Percentiles rank a stretch among this genome's conserved stretches.
phyloP scores from a whole-genome alignment of 2,113 vertebrate species.

The Cinclus mexicanus region DNA sequence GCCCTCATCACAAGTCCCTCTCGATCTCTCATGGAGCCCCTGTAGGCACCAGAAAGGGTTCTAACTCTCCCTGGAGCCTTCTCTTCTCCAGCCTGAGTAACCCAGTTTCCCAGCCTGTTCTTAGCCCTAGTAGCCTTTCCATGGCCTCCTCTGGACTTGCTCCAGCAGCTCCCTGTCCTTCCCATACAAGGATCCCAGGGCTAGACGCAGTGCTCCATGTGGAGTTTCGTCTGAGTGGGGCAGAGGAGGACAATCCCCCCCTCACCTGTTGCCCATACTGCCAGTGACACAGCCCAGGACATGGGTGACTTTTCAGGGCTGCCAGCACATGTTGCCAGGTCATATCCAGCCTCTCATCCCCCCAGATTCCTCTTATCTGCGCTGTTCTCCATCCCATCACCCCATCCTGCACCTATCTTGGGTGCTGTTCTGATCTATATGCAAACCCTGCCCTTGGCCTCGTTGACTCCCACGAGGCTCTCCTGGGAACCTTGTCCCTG shows the following conservation, averaged over 20 bases:
- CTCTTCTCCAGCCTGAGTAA: not conserved
- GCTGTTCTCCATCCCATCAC: not conserved
- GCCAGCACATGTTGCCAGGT: not conserved
- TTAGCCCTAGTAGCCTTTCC: not conserved
- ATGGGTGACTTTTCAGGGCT: not conserved
- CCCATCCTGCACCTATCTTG: rapidly evolving
- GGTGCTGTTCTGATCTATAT: not conserved
- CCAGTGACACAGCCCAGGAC: not conserved
- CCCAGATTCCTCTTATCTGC: not conserved
- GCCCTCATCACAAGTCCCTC: not conserved
- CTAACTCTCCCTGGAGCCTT: not conserved
- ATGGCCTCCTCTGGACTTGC: not conserved
- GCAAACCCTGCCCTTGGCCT: not conserved
- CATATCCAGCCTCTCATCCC: not conserved
- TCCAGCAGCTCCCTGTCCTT: not conserved
- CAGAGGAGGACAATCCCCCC: not conserved
- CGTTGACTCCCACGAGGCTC: not conserved
- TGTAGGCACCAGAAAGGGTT: not conserved
- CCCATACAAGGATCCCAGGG: no score
- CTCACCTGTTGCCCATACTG: not conserved
- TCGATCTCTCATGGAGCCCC: not conserved
- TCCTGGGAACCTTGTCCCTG: not conserved
- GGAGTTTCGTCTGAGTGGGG: no score
- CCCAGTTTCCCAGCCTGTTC: not conserved
- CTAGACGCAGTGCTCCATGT: not conserved